Conservation (phyloP, 2,113 vertebrate genomes). For the Panthera leo region DNA sequence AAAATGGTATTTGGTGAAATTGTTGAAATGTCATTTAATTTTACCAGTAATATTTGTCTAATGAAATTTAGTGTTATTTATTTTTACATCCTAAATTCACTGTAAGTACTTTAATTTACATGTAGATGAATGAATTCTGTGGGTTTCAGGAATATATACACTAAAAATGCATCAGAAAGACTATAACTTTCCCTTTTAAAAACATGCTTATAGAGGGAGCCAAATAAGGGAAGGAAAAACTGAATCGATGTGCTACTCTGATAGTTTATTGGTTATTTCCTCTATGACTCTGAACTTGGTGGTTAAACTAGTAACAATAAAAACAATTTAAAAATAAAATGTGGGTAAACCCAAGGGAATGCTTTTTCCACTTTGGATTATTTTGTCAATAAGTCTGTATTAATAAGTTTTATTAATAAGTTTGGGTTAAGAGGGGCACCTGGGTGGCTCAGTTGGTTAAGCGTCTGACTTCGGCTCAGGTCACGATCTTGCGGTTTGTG, state of each 20-base stretch:
- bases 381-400: neutral
- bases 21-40: neutral
- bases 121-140: neutral
- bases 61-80: neutral
- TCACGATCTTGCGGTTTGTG: too few species aligned
- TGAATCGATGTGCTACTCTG: neutral
- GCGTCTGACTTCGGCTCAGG: too few species aligned
- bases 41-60: neutral
- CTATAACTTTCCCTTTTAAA: neutral
- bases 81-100: neutral
- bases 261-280: neutral
- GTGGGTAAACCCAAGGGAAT: neutral
- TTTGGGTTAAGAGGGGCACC: neutral
- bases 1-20: neutral
- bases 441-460: too few species aligned
- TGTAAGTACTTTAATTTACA: neutral
- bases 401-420: neutral
- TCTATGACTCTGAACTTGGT: neutral
- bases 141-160: neutral
- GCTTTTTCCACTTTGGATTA: neutral
- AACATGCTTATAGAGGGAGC: neutral
- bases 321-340: slow-evolving; percentile 11
- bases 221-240: neutral
- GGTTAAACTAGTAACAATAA: neutral
- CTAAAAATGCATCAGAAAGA: neutral